Evolutionary conservation across 2,113 vertebrate genomes (phyloP).

Genomic region (Tyto alba): DNA sequence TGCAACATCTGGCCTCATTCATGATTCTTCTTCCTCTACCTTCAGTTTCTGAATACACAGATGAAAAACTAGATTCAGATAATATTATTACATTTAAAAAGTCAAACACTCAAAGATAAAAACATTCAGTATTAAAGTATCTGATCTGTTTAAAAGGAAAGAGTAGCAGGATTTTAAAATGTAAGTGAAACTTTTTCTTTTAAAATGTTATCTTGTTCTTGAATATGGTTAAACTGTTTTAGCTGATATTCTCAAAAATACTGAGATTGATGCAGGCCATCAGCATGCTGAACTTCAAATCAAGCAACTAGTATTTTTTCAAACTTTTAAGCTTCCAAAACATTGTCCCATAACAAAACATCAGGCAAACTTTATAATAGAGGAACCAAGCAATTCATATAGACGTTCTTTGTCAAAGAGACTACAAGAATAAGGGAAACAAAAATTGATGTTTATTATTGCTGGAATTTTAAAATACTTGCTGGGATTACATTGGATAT

Average conservation of each 20-base stretch:
- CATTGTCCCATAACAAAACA: neutral
- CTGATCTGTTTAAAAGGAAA: neutral
- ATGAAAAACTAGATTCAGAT: neutral
- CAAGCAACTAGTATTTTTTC: neutral
- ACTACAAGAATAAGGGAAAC: neutral
- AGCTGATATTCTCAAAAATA: neutral
- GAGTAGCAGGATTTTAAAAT: neutral
- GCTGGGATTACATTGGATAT: neutral
- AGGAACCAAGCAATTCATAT: neutral
- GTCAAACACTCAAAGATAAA: neutral
- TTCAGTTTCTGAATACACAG: neutral
- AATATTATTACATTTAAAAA: neutral
- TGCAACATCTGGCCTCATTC: neutral
- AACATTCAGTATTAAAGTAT: neutral
- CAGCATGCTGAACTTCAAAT: neutral
- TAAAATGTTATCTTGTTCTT: neutral
- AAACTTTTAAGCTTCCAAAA: neutral
- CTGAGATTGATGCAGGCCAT: neutral
- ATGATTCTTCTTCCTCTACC: neutral
- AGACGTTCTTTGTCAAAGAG: neutral
- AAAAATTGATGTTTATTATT: neutral
- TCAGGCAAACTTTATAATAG: neutral
- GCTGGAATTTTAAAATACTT: constrained; percentile 3
- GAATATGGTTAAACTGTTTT: neutral
- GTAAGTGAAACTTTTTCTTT: neutral